Percentiles rank a stretch among this genome's conserved stretches.
phyloP scores from a whole-genome alignment of 2,888 invertebrate species.

The Belgica antarctica region DNA sequence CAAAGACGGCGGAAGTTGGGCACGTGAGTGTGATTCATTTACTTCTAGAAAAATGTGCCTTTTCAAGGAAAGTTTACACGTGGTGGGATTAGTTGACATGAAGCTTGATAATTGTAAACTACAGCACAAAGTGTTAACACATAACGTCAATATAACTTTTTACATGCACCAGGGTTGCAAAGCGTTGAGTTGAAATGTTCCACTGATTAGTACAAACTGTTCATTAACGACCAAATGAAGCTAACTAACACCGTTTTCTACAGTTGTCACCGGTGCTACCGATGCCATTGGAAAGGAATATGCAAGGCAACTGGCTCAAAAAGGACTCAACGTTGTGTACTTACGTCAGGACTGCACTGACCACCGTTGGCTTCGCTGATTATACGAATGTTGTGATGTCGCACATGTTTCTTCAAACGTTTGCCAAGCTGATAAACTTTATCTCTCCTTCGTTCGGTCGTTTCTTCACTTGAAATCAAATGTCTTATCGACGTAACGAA shows the following conservation, averaged over 20 bases:
- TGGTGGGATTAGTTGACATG: too few relatives aligned
- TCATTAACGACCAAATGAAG: too few relatives aligned
- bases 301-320: slow-evolving; percentile 71
- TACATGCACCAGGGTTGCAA: too few relatives aligned
- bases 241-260: too few relatives aligned
- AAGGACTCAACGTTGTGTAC: slow-evolving; percentile 73
- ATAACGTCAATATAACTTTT: too few relatives aligned
- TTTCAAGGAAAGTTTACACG: too few relatives aligned
- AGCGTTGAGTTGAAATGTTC: too few relatives aligned
- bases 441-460: background rate
- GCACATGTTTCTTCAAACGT: slow-evolving; percentile 14
- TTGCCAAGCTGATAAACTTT: background rate
- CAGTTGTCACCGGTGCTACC: slow-evolving; percentile 84
- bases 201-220: too few relatives aligned
- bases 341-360: slow-evolving; percentile 70
- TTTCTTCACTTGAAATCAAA: background rate
- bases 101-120: too few relatives aligned
- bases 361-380: slow-evolving; percentile 66
- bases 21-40: slow-evolving; percentile 68
- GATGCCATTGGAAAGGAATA: slow-evolving; percentile 89
- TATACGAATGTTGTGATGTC: slow-evolving; percentile 68
- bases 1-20: slow-evolving; percentile 73
- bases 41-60: too few relatives aligned
- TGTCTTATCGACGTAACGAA: slow-evolving; percentile 44
- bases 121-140: too few relatives aligned